These are phyloP conservation scores for Parnassius apollo DNA, from an alignment of 2,888 invertebrate species.

Conservation along the genomic window DNA sequence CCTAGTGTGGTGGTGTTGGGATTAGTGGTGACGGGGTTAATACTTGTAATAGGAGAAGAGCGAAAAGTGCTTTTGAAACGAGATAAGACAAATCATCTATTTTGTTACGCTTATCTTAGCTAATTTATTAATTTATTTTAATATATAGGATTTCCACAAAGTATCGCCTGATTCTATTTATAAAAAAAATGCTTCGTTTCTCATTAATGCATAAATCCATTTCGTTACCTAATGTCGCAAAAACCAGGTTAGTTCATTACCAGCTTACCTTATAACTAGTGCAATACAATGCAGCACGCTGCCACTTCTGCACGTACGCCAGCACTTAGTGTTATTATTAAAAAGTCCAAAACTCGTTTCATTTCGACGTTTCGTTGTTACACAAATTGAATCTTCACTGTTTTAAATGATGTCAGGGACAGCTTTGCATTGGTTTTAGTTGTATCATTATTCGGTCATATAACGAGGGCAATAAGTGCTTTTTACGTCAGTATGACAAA, in stretches of 20 bases:
- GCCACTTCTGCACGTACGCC: conserved; percentile 41
- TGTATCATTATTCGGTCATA: not conserved
- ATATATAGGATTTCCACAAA: no score
- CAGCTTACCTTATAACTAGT: conserved; percentile 9
- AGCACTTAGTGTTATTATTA: conserved; percentile 46
- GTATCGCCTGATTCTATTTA: no score
- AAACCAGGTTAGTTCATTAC: conserved; percentile 24
- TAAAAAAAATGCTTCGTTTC: not conserved
- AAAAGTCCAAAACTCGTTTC: conserved; percentile 54
- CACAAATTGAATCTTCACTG: conserved; percentile 26
- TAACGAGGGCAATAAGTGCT: not conserved
- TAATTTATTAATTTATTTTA: no score
- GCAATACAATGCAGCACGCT: conserved; percentile 10
- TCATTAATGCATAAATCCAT: not conserved
- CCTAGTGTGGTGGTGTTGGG: no score
- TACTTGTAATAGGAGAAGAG: no score
- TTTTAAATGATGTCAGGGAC: conserved; percentile 18
- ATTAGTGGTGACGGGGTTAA: no score
- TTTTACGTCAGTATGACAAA: not conserved
- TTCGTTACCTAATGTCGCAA: not conserved
- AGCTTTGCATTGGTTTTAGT: conserved; percentile 2
- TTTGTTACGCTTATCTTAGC: no score
- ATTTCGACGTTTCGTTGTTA: conserved; percentile 41
- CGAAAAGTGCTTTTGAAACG: no score
- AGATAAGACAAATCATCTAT: no score